phyloP scores from a whole-genome alignment of 2,888 invertebrate species.

The Dioctria rufipes region DNA sequence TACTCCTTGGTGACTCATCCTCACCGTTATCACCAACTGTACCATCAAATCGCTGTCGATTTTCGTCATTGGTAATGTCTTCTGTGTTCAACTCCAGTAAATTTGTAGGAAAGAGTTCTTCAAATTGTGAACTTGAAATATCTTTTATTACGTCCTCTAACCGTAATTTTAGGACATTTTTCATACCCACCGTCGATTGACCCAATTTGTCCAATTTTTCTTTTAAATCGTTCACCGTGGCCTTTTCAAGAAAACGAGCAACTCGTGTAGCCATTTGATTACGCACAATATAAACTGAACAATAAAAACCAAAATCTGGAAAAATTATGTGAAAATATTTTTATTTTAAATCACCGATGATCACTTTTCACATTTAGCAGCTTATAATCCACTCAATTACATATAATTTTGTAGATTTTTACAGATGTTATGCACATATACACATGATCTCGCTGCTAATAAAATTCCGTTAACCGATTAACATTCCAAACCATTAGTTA shows the following conservation, averaged over 20 bases:
- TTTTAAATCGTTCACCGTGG: neutral
- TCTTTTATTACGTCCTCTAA: neutral
- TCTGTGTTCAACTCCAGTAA: too few species aligned
- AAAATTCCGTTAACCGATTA: neutral
- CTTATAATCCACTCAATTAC: neutral
- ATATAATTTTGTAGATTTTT: neutral
- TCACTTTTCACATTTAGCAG: neutral
- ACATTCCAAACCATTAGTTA: neutral
- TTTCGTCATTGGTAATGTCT: too few species aligned
- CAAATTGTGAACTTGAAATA: neutral
- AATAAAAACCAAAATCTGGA: neutral
- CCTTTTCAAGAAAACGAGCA: neutral
- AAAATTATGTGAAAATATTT: neutral
- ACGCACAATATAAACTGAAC: neutral
- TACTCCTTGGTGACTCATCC: too few species aligned
- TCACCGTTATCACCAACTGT: too few species aligned
- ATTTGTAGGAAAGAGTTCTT: neutral
- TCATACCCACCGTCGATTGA: neutral
- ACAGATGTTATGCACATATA: neutral
- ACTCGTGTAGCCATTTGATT: neutral
- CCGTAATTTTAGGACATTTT: neutral
- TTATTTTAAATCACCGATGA: neutral
- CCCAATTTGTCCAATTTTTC: neutral
- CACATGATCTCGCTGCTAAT: neutral
- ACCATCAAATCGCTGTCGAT: too few species aligned